Percentiles rank a stretch among this genome's conserved stretches.
These are phyloP conservation scores for Streblospio benedicti DNA, from an alignment of 1,140 invertebrate species.

Conservation along the genomic window DNA sequence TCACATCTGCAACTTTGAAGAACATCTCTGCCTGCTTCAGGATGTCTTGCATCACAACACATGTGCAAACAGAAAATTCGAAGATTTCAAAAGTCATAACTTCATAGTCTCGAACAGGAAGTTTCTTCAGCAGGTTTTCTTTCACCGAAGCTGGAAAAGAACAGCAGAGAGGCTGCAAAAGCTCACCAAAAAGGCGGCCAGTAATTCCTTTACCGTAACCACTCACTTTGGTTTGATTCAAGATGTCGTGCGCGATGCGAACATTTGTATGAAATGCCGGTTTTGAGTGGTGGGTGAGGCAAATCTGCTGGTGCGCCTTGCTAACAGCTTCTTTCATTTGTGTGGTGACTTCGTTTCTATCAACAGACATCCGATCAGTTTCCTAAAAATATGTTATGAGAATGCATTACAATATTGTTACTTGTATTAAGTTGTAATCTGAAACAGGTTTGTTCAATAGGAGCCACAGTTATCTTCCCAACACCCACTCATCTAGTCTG, in stretches of 20 bases:
- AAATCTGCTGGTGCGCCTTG: constrained; percentile 28
- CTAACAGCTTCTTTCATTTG: constrained; percentile 25
- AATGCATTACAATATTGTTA: too few relatives aligned
- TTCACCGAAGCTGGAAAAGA: constrained; percentile 19
- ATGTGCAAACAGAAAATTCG: constrained; percentile 25
- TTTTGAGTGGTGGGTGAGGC: constrained; percentile 37
- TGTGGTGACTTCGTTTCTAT: too few relatives aligned
- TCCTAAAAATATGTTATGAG: too few relatives aligned
- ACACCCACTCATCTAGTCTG: too few relatives aligned
- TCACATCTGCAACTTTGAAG: constrained; percentile 27
- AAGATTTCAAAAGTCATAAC: constrained; percentile 29
- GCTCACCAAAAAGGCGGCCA: constrained; percentile 8
- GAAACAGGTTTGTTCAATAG: too few relatives aligned
- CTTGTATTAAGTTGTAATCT: too few relatives aligned
- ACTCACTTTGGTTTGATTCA: constrained; percentile 34
- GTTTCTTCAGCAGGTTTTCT: constrained; percentile 22
- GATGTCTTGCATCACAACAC: constrained; percentile 31
- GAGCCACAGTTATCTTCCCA: too few relatives aligned
- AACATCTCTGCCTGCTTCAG: constrained; percentile 22
- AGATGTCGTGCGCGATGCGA: constrained; percentile 31
- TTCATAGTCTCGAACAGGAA: constrained; percentile 26
- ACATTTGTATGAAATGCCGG: constrained; percentile 40
- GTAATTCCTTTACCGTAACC: constrained; percentile 5
- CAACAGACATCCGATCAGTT: too few relatives aligned
- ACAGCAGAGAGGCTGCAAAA: neutral